These are phyloP conservation scores for Chionodraco myersi DNA, from an alignment of 2,113 vertebrate species.

Conservation along the genomic window DNA sequence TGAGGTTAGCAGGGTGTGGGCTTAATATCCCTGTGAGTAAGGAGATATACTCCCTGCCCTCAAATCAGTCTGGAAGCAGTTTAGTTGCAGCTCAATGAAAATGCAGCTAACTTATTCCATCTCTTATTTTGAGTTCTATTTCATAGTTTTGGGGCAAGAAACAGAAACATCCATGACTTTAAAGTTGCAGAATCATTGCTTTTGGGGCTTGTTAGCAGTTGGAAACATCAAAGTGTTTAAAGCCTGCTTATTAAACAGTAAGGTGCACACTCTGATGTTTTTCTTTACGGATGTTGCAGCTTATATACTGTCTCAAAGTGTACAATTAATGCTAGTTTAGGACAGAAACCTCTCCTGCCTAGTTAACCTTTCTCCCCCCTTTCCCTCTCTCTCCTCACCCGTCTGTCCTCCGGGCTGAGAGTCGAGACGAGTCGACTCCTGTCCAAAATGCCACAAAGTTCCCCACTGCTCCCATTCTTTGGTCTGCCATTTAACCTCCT, in stretches of 20 bases:
- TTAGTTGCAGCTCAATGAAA: slow-evolving; percentile 13
- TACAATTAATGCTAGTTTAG: slow-evolving; percentile 16
- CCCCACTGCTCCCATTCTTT: background rate
- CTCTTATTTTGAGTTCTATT: background rate
- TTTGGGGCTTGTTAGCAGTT: background rate
- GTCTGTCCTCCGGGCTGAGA: slow-evolving; percentile 27
- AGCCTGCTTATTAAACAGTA: slow-evolving; percentile 40
- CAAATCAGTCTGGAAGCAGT: slow-evolving; percentile 37
- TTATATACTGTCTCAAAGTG: slow-evolving; percentile 31
- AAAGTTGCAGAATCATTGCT: slow-evolving; percentile 12
- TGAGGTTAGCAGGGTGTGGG: slow-evolving; percentile 65
- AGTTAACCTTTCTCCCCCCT: slow-evolving; percentile 39
- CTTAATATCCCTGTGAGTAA: slow-evolving; percentile 40
- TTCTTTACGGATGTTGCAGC: slow-evolving; percentile 21
- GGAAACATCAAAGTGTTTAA: slow-evolving; percentile 53
- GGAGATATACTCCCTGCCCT: slow-evolving; percentile 31
- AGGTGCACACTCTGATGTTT: slow-evolving; percentile 33
- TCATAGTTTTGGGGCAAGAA: background rate
- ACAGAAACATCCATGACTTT: background rate
- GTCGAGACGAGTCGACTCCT: slow-evolving; percentile 46
- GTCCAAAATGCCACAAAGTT: slow-evolving; percentile 48
- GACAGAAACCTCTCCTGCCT: slow-evolving; percentile 8
- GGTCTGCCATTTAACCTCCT: background rate
- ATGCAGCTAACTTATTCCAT: background rate
- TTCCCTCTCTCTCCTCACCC: background rate